Percentiles rank a stretch among this genome's conserved stretches.
Evolutionary conservation across 2,888 invertebrate species (phyloP).

Genomic region (Drosophila ustulata): DNA sequence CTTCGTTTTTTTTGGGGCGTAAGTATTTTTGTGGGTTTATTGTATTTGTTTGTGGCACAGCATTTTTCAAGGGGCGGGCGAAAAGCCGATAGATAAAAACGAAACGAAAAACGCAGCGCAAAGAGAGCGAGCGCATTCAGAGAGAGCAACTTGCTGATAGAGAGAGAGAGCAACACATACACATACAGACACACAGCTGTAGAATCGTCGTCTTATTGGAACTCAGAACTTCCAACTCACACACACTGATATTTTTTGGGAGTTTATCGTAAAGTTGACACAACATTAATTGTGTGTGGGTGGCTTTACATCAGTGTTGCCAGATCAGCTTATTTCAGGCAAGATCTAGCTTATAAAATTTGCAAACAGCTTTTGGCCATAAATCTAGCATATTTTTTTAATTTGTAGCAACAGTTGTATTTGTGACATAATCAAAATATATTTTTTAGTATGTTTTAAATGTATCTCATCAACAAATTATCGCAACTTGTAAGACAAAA

Average conservation of each 20-base stretch:
- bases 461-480: too few relatives aligned
- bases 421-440: too few relatives aligned
- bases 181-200: conserved; percentile 14
- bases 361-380: too few relatives aligned
- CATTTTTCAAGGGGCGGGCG: conserved; percentile 40
- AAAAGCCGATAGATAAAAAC: conserved; percentile 64
- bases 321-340: too few relatives aligned
- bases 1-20: conserved; percentile 59
- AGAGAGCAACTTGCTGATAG: conserved; percentile 3
- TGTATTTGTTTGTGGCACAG: conserved; percentile 49
- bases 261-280: conserved; percentile 25
- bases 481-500: too few relatives aligned
- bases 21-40: conserved; percentile 48
- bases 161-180: conserved; percentile 2
- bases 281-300: conserved; percentile 6
- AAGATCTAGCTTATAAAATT: too few relatives aligned
- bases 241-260: neutral
- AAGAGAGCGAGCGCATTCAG: conserved; percentile 47
- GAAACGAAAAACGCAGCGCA: conserved; percentile 50
- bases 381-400: too few relatives aligned
- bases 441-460: too few relatives aligned
- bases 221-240: conserved; percentile 10
- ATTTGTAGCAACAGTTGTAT: too few relatives aligned
- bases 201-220: conserved; percentile 32
- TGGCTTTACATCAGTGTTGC: too few relatives aligned